Conservation (phyloP, 2,113 vertebrate genomes). For the Pelobates fuscus region DNA sequence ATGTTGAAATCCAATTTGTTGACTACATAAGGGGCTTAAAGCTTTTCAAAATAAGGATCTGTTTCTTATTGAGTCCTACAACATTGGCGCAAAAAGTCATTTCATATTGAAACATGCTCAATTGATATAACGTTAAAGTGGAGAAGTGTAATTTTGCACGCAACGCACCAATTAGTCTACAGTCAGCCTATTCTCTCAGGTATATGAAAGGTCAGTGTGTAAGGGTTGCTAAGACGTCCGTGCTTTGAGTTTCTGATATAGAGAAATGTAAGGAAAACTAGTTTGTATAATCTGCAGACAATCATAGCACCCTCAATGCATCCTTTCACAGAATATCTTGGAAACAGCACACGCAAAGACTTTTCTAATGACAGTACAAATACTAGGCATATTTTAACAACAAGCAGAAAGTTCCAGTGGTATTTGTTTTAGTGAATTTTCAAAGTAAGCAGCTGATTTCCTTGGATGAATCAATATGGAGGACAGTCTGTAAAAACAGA, state of each 20-base stretch:
- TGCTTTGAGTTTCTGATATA: too few relatives aligned
- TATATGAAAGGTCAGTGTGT: neutral
- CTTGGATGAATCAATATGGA: too few relatives aligned
- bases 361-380: conserved; percentile 5
- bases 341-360: conserved; percentile 9
- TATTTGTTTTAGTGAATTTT: too few relatives aligned
- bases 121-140: neutral
- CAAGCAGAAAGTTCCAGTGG: neutral
- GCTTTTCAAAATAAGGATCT: too few relatives aligned
- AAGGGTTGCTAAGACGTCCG: neutral
- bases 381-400: neutral
- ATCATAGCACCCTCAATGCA: conserved; percentile 2
- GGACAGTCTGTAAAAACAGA: too few relatives aligned
- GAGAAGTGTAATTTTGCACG: neutral
- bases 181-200: too few relatives aligned
- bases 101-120: too few relatives aligned
- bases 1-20: neutral
- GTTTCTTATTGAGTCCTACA: too few relatives aligned
- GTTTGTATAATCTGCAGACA: neutral
- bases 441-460: too few relatives aligned
- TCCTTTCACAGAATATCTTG: conserved; percentile 15
- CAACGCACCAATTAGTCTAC: neutral
- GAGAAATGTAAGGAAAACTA: too few relatives aligned
- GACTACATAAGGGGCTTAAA: too few relatives aligned
- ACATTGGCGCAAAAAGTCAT: too few relatives aligned